These are phyloP conservation scores for Lycophotia porphyrea DNA, from an alignment of 2,888 invertebrate genomes.

Conservation along the genomic window DNA sequence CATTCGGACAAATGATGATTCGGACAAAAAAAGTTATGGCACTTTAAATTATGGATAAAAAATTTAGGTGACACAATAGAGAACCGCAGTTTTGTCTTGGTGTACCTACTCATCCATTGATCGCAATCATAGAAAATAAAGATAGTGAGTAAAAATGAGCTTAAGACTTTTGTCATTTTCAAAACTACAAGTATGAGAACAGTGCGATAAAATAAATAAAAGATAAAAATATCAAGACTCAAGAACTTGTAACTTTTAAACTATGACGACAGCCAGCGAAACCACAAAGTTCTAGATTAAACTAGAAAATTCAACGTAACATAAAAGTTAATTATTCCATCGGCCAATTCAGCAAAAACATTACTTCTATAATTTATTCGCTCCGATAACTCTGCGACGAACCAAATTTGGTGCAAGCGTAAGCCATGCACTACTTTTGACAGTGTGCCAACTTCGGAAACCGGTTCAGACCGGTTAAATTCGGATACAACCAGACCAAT, in stretches of 20 bases:
- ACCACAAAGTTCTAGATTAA: conserved; percentile 37
- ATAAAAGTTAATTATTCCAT: conserved; percentile 55
- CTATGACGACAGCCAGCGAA: conserved; percentile 26
- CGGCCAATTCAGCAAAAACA: conserved; percentile 63
- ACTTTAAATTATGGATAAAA: too few species aligned
- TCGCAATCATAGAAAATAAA: neutral
- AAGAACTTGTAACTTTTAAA: conserved; percentile 24
- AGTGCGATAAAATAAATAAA: conserved; percentile 18
- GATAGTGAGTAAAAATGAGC: neutral
- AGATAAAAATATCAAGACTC: conserved; percentile 17
- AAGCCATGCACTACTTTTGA: conserved; percentile 75
- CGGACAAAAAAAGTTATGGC: too few species aligned
- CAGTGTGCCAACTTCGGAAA: conserved; percentile 75
- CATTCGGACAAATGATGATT: too few species aligned
- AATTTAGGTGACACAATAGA: too few species aligned
- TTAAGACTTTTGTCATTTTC: neutral
- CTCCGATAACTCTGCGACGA: conserved; percentile 61
- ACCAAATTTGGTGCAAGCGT: conserved; percentile 65
- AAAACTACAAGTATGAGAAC: neutral
- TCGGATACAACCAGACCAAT: conserved; percentile 72
- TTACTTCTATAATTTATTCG: conserved; percentile 61
- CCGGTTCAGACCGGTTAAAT: conserved; percentile 77
- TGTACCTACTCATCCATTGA: neutral
- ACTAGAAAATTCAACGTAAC: conserved; percentile 40
- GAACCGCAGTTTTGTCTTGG: too few species aligned